Base-by-base conservation (phyloP, 2,797 vertebrate genomes). In the Sebastes iracundus region DNA sequence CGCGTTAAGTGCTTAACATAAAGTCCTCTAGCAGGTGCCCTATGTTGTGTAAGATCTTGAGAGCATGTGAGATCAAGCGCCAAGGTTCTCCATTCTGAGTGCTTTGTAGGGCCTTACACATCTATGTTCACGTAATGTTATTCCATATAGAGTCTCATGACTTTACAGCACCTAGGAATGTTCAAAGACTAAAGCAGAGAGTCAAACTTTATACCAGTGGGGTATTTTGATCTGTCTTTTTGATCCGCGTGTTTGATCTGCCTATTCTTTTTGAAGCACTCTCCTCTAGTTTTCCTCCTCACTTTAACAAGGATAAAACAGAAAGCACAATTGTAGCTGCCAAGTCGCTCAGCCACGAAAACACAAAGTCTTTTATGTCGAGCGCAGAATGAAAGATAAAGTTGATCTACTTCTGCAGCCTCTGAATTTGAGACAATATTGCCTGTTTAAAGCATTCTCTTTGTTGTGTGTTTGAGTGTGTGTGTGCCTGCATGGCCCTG, bases 121-220 rank as follows among this genome's bases (percentile, higher is more conserved):
- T 77, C 59, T 33, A 23, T 83, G 70, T 85, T 87, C 82, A 7
- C 30, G n/a, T 82, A 65, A 79, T 91, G 46, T 81, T 85, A 80
- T 87, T 89, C 82, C 46, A 69, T 42, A 85, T 46, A 61, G 66
- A 88, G 95, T 96, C 94, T 97, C 93, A 84, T 87, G 91, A 89
- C 94, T 95, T 96, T 95, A 95, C 94, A 95, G 95, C 94, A 95
- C 93, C 92, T 94, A 93, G 85, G 20, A 32, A 77, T 85, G 87
- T 88, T 89, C 85, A 89, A 91, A 93, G 87, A 85, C 79, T 27
- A 66, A 82, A 83, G 75, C 46, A 80, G 64, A 82, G 85, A 90
- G 87, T 89, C 86, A 82, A 93, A 93, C 88, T 87, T 90, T 77
- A 71, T 74, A 79, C 84, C 84, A 56, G 76, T 61, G 70, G 79